These are phyloP conservation scores for Mus caroli DNA, from an alignment of 2,797 vertebrate genomes.

Conservation along the genomic window DNA sequence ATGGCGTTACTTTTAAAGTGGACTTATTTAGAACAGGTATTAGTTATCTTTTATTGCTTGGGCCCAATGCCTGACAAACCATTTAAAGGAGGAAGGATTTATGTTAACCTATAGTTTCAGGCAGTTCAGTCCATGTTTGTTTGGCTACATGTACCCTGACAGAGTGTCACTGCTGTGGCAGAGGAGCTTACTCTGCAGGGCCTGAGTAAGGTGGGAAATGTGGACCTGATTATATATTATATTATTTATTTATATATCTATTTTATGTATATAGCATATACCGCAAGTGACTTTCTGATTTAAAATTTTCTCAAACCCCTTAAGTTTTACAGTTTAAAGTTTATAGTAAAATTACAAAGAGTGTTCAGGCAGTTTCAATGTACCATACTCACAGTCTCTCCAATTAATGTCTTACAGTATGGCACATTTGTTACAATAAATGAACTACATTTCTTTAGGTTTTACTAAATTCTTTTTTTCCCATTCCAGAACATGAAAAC, in stretches of 20 bases:
- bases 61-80: background rate
- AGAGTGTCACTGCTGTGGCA: background rate
- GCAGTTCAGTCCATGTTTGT: background rate
- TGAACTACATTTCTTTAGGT: slow-evolving; percentile 23
- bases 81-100: background rate
- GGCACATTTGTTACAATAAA: slow-evolving; percentile 24
- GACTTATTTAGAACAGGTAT: slow-evolving; percentile 31
- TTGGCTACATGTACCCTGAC: background rate
- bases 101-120: background rate
- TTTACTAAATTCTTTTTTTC: slow-evolving; percentile 45
- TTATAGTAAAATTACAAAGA: slow-evolving; percentile 36
- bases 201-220: background rate
- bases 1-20: slow-evolving; percentile 47
- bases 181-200: background rate
- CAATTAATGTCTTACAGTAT: background rate
- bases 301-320: background rate
- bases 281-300: background rate
- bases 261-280: background rate
- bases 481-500: background rate
- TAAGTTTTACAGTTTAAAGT: slow-evolving; percentile 20
- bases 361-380: background rate
- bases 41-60: background rate
- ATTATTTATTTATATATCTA: background rate
- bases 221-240: background rate
- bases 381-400: background rate